Evolutionary conservation across 1,140 invertebrate species (phyloP).

Genomic region (Ceratoteleas bidentatus): DNA sequence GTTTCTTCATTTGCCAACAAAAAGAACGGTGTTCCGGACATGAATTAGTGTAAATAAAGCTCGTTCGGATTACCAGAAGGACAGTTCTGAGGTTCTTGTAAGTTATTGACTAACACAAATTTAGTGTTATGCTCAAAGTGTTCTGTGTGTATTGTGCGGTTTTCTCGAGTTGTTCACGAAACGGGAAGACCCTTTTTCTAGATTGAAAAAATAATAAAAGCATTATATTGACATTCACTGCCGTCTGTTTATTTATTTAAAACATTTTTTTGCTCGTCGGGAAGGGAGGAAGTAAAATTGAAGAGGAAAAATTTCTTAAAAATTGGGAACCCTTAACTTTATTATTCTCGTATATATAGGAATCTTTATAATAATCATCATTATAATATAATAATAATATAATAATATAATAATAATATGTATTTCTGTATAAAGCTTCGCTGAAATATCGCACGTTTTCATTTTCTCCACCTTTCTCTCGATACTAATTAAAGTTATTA

Average conservation of each 20-base stretch:
- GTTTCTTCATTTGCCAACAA: constrained; percentile 23
- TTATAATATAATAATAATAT: constrained; percentile 38
- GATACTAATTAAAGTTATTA: no score
- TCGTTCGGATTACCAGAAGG: constrained; percentile 39
- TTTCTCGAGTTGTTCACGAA: constrained; percentile 42
- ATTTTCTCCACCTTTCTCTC: no score
- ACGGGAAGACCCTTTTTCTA: constrained; percentile 48
- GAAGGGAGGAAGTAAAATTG: no score
- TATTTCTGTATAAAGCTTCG: no score
- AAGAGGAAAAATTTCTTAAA: constrained; percentile 75
- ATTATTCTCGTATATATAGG: constrained; percentile 77
- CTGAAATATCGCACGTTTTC: no score
- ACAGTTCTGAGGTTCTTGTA: constrained; percentile 37
- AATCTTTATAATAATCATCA: constrained; percentile 75
- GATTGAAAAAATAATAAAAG: constrained; percentile 55
- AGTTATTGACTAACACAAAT: constrained; percentile 44
- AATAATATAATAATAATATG: neutral
- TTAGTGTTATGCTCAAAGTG: constrained; percentile 57
- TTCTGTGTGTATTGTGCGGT: constrained; percentile 47
- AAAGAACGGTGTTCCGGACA: constrained; percentile 30
- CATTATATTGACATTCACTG: constrained; percentile 36
- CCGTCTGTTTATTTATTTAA: constrained; percentile 4
- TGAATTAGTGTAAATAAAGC: constrained; percentile 36
- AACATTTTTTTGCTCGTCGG: neutral
- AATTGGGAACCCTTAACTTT: constrained; percentile 75